Evolutionary conservation across 1,140 invertebrate genomes (phyloP).

Genomic region (Bombus soroeensis): DNA sequence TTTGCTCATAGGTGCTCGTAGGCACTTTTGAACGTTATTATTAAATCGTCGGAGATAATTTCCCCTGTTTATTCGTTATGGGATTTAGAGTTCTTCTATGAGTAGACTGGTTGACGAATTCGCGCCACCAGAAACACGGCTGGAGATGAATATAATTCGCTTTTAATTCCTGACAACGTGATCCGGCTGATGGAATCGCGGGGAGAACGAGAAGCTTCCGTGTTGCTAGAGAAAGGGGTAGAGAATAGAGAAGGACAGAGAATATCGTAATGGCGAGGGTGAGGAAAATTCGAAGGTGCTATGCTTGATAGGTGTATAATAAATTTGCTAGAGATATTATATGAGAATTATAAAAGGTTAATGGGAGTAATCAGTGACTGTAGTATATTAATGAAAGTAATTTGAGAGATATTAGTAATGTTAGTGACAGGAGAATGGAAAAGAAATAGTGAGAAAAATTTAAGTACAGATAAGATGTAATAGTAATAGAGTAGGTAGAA

Average conservation of each 20-base stretch:
- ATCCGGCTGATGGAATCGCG: slow-evolving; percentile 1
- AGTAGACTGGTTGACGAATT: slow-evolving; percentile 25
- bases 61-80: slow-evolving; percentile 74
- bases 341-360: too few species aligned
- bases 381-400: too few species aligned
- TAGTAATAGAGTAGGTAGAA: too few species aligned
- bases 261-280: too few species aligned
- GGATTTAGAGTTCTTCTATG: slow-evolving; percentile 17
- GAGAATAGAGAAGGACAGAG: too few species aligned
- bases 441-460: too few species aligned
- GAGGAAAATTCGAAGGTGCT: background rate
- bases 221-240: background rate
- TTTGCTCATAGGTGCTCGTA: background rate
- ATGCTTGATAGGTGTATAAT: background rate
- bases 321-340: background rate
- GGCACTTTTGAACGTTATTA: slow-evolving; percentile 76
- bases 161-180: slow-evolving; percentile 30
- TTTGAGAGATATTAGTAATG: too few species aligned
- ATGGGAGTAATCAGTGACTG: too few species aligned
- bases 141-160: slow-evolving; percentile 24
- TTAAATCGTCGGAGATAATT: slow-evolving; percentile 78
- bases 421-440: too few species aligned
- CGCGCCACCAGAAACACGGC: background rate
- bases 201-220: too few species aligned
- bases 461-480: too few species aligned